phyloP scores from a whole-genome alignment of 2,888 invertebrate genomes.

The Sthenelais limicola region DNA sequence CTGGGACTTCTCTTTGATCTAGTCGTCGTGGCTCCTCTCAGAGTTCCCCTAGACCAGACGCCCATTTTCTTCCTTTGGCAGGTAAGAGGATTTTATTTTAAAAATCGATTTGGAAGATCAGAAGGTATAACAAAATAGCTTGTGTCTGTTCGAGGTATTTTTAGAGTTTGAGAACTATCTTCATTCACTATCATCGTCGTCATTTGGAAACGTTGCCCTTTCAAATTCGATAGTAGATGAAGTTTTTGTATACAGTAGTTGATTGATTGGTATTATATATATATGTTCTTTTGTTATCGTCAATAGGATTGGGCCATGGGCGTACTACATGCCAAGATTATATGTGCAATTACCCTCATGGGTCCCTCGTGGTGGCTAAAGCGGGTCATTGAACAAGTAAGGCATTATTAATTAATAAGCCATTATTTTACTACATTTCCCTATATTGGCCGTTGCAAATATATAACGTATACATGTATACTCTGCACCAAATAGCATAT shows the following conservation, averaged over 20 bases:
- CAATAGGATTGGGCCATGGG: constrained; percentile 99
- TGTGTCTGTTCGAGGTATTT: neutral
- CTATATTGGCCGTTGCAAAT: no score
- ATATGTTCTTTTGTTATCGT: constrained; percentile 48
- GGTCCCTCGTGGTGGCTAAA: constrained; percentile 95
- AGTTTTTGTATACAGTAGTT: no score
- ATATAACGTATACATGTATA: no score
- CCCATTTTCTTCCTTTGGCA: constrained; percentile 78
- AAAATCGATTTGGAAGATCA: neutral
- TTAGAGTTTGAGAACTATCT: no score
- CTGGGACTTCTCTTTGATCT: constrained; percentile 93
- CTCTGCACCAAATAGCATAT: no score
- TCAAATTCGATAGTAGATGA: neutral
- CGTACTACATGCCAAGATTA: constrained; percentile 96
- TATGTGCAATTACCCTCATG: constrained; percentile 97
- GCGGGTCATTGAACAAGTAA: constrained; percentile 87
- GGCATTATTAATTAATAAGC: constrained; percentile 10
- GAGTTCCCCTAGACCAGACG: constrained; percentile 92
- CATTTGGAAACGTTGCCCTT: no score
- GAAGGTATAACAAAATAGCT: neutral
- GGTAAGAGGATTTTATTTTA: constrained; percentile 64
- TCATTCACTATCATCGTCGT: no score
- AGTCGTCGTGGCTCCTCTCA: constrained; percentile 88
- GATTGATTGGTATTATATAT: no score
- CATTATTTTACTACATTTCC: no score